These are phyloP conservation scores for Drosophila sucinea DNA, from an alignment of 1,140 invertebrate genomes.

Conservation along the genomic window DNA sequence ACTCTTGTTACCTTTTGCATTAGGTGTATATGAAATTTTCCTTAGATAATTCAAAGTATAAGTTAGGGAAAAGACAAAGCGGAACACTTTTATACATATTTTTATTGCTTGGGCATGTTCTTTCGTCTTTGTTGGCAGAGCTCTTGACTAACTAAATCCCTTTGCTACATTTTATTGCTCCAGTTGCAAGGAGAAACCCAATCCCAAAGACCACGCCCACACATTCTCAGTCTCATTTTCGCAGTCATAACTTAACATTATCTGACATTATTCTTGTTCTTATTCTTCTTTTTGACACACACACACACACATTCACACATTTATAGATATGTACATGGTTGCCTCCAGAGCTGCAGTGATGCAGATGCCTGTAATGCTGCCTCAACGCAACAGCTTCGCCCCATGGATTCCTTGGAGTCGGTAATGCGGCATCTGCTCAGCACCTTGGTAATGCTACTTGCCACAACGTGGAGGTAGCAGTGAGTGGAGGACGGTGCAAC, in stretches of 20 bases:
- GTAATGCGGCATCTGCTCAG: conserved; percentile 54
- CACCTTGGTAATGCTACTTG: conserved; percentile 45
- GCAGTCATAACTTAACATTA: conserved; percentile 54
- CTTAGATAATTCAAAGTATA: not conserved
- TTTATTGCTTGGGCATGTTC: not conserved
- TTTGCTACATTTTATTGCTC: not conserved
- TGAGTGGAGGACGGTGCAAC: conserved; percentile 22
- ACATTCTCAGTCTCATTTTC: conserved; percentile 31
- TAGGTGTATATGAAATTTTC: not conserved
- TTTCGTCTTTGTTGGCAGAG: not conserved
- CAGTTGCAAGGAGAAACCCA: not conserved
- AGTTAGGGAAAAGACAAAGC: not conserved
- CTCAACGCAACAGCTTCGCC: conserved; percentile 31
- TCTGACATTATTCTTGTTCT: conserved; percentile 11
- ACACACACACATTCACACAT: not conserved
- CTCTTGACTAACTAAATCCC: conserved; percentile 6
- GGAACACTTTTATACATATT: not conserved
- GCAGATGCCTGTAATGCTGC: conserved; percentile 91
- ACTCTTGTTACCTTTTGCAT: not conserved
- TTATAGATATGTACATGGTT: conserved; percentile 91
- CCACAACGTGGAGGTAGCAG: conserved; percentile 58
- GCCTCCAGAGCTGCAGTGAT: conserved; percentile 94
- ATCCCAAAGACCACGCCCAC: conserved; percentile 14
- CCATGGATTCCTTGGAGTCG: conserved; percentile 37
- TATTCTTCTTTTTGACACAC: conserved; percentile 7